Evolutionary conservation across 2,113 vertebrate species (phyloP).

Genomic region (Upupa epops): DNA sequence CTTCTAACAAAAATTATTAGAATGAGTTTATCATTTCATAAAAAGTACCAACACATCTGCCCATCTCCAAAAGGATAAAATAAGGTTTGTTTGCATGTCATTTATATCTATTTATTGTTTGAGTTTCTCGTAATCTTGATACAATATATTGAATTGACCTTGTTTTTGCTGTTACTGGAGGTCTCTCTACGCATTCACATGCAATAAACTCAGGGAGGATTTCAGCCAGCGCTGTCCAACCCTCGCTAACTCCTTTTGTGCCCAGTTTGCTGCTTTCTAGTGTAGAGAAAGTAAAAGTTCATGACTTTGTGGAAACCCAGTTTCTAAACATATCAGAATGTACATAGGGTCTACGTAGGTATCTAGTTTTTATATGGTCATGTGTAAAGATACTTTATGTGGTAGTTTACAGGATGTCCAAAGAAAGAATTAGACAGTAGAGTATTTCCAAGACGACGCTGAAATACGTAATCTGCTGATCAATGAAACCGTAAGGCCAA

Average conservation of each 20-base stretch:
- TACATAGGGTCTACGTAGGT: neutral
- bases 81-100: neutral
- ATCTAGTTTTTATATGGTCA: neutral
- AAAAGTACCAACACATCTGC: neutral
- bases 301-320: neutral
- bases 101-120: neutral
- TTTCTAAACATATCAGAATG: neutral
- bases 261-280: neutral
- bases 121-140: neutral
- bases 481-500: neutral
- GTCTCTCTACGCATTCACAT: fast-evolving
- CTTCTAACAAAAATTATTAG: neutral
- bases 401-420: conserved; percentile 13
- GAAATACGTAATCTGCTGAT: neutral
- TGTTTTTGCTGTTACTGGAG: neutral
- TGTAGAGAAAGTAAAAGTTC: neutral
- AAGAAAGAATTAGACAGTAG: neutral
- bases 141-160: neutral
- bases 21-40: neutral
- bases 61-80: neutral
- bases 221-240: neutral
- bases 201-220: neutral
- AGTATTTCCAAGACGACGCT: neutral
- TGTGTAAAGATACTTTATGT: neutral
- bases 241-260: fast-evolving